Evolutionary conservation across 2,797 vertebrate genomes (phyloP).

Genomic region (Paramormyrops hopkinsi): DNA sequence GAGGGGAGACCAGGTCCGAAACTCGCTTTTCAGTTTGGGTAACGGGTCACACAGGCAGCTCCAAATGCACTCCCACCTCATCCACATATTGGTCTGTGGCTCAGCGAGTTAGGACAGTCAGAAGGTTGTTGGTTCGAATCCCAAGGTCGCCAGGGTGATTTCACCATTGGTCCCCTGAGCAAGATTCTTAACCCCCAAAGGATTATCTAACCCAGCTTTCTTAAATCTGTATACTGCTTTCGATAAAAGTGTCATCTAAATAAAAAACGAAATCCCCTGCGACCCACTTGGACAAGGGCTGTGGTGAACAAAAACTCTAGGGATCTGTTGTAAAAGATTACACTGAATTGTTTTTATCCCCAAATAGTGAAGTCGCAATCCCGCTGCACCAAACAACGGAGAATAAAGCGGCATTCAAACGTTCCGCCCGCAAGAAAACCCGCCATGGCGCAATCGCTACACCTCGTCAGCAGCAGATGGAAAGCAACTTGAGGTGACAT

Average conservation of each 20-base stretch:
- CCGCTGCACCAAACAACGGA: not conserved
- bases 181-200: not conserved
- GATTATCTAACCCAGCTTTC: not conserved
- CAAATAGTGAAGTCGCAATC: not conserved
- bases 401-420: not conserved
- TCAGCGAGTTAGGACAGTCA: not conserved
- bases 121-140: not conserved
- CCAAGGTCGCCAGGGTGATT: not conserved
- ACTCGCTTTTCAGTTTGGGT: not conserved
- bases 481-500: slow-evolving; percentile 10
- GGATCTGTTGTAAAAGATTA: not conserved
- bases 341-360: not conserved
- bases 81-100: not conserved
- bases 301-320: not conserved
- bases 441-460: not conserved
- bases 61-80: not conserved
- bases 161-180: not conserved
- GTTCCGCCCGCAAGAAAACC: not conserved
- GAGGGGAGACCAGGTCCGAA: not conserved
- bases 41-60: not conserved
- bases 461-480: not conserved
- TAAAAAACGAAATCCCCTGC: not conserved
- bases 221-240: not conserved
- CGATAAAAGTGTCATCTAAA: not conserved
- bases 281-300: not conserved